Evolutionary conservation across 2,113 vertebrate genomes (phyloP), one percentile per base, ranked within the genome.

Genomic region (Glaucidium brasilianum): DNA sequence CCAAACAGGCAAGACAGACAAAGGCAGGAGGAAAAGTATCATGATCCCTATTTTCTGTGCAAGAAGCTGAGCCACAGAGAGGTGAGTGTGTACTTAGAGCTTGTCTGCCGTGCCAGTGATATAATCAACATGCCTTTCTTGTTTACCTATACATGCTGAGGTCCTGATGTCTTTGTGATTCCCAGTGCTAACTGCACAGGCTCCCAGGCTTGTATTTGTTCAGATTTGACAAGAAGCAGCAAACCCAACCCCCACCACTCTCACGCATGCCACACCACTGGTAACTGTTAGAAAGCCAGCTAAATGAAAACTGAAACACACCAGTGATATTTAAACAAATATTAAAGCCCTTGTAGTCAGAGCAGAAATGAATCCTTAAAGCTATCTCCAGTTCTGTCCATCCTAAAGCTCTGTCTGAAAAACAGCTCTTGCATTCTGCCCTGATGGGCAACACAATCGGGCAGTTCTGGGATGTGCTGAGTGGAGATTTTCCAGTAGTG

Each of bases 241-340:
- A 92, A 29, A 41, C 15, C 10, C 27, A 25, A 3, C 0, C 6
- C 10, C 7, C 22, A 5, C 6, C 7, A 6, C 50, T 85, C 32
- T n/a, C 53, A 11, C 8, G 1, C 52, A 12, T 47, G 13, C 58
- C 62, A 55, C 41, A 15, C 10, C 26, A 29, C 14, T 0, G 1
- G n/a, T 30, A 52, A 35, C 37, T 73, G 11, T 20, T 49, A 34
- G 60, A 87, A 92, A 94, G n/a, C 25, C 91, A 78, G 26, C 19
- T 58, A 68, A 91, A 87, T 18, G n/a, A 49, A 47, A 88, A 45
- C 34, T 41, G 69, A 78, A 92, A 62, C 25, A 66, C 53, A 41
- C 5, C n/a, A 15, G 11, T 19, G 58, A 27, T 41, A 50, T 7
- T 21, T 69, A 73, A 91, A 85, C 52, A 62, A 45, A 30, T 41